phyloP scores from a whole-genome alignment of 2,113 vertebrate species.

The Esox niger region DNA sequence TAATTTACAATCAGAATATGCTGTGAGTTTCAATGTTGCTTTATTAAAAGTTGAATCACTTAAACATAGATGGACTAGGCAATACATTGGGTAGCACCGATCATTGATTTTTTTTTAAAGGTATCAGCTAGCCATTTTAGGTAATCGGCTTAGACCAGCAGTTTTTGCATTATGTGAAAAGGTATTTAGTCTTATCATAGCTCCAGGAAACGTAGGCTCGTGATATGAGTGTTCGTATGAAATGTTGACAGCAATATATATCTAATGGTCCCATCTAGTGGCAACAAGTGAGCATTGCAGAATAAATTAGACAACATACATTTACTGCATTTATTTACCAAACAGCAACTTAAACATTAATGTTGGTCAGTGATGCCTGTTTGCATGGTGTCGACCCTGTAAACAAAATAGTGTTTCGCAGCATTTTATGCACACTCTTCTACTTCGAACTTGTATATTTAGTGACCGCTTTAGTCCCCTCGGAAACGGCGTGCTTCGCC shows the following conservation, averaged over 20 bases:
- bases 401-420: not conserved
- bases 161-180: too few relatives aligned
- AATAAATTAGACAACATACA: not conserved
- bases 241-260: not conserved
- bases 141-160: too few relatives aligned
- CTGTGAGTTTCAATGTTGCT: too few relatives aligned
- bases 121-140: too few relatives aligned
- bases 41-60: too few relatives aligned
- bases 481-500: slow-evolving; percentile 77
- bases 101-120: too few relatives aligned
- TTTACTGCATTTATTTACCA: slow-evolving; percentile 10
- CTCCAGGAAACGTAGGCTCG: too few relatives aligned
- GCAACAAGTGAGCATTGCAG: not conserved
- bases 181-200: too few relatives aligned
- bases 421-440: not conserved
- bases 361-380: not conserved
- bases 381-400: not conserved
- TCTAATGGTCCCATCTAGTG: slow-evolving; percentile 28
- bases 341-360: not conserved
- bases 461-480: slow-evolving; percentile 68
- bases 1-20: too few relatives aligned
- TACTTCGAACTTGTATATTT: not conserved
- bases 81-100: too few relatives aligned
- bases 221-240: too few relatives aligned
- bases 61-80: too few relatives aligned